phyloP scores from a whole-genome alignment of 2,113 vertebrate genomes.

The Ivindomyrus marchei region DNA sequence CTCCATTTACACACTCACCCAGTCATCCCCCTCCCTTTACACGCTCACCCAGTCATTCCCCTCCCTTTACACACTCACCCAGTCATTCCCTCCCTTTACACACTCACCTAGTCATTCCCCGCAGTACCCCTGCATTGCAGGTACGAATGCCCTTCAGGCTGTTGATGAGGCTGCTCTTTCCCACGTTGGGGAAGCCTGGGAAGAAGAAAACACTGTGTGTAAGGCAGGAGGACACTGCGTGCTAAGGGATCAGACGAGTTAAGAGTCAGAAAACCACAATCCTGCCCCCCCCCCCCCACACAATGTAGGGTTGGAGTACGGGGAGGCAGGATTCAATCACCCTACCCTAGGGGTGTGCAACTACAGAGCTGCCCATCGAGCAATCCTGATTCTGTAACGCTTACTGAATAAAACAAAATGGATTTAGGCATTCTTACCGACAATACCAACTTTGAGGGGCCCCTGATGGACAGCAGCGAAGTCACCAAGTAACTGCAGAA shows the following conservation, averaged over 20 bases:
- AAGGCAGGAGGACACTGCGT: neutral
- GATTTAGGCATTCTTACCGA: slow-evolving; percentile 63
- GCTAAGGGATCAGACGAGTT: neutral
- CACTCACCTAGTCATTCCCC: slow-evolving; percentile 84
- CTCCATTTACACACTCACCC: too few species aligned
- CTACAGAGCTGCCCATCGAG: neutral
- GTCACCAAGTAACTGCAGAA: slow-evolving; percentile 65
- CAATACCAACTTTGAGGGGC: slow-evolving; percentile 74
- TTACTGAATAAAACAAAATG: neutral
- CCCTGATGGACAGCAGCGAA: slow-evolving; percentile 41
- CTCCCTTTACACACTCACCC: slow-evolving; percentile 61
- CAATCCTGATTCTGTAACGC: neutral
- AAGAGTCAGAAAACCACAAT: neutral
- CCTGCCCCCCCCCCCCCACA: too few species aligned
- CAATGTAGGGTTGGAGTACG: neutral
- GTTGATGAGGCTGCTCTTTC: slow-evolving; percentile 97
- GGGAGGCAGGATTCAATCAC: neutral
- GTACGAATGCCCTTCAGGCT: slow-evolving; percentile 70
- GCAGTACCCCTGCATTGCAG: slow-evolving; percentile 70
- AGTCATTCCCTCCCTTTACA: slow-evolving; percentile 63
- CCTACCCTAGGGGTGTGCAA: neutral
- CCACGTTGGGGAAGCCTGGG: slow-evolving; percentile 89
- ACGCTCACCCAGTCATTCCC: too few species aligned
- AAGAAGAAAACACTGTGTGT: neutral
- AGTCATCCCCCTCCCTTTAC: too few species aligned